Evolutionary conservation across 2,113 vertebrate species (phyloP).

Genomic region (Lepus europaeus): DNA sequence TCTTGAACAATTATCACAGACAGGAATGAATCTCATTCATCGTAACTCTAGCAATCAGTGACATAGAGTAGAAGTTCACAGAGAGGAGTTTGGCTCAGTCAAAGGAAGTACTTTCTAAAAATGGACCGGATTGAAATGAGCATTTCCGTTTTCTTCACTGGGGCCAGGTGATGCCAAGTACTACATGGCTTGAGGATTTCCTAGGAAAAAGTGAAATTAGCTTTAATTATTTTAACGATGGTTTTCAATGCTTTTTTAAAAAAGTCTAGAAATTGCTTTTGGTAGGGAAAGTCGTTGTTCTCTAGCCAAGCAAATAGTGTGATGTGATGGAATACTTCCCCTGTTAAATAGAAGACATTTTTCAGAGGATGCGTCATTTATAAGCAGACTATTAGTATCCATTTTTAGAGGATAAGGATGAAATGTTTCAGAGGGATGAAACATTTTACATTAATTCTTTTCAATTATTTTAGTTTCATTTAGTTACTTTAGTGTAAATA

Average conservation of each 20-base stretch:
- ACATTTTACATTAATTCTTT: background rate
- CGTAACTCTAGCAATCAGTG: background rate
- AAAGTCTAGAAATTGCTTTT: slow-evolving; percentile 47
- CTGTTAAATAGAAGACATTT: slow-evolving; percentile 56
- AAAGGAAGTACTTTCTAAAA: slow-evolving; percentile 21
- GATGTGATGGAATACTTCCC: background rate
- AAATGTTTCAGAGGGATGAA: background rate
- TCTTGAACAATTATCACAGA: background rate
- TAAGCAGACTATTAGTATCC: slow-evolving; percentile 22
- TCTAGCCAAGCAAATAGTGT: slow-evolving; percentile 37
- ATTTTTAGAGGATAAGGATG: slow-evolving; percentile 41
- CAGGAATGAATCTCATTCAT: background rate
- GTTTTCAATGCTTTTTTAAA: background rate
- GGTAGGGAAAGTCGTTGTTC: background rate
- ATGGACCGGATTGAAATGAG: background rate
- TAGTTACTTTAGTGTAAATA: slow-evolving; percentile 17
- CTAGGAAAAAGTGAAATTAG: slow-evolving; percentile 22
- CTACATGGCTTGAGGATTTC: background rate
- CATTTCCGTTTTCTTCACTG: background rate
- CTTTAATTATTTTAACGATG: slow-evolving; percentile 52
- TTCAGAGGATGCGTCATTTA: slow-evolving; percentile 22
- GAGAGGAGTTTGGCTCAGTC: background rate
- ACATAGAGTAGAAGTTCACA: background rate
- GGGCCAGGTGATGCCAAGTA: background rate
- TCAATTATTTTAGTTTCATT: slow-evolving; percentile 36